Conservation (phyloP, 2,113 vertebrate species). For the Progne subis region DNA sequence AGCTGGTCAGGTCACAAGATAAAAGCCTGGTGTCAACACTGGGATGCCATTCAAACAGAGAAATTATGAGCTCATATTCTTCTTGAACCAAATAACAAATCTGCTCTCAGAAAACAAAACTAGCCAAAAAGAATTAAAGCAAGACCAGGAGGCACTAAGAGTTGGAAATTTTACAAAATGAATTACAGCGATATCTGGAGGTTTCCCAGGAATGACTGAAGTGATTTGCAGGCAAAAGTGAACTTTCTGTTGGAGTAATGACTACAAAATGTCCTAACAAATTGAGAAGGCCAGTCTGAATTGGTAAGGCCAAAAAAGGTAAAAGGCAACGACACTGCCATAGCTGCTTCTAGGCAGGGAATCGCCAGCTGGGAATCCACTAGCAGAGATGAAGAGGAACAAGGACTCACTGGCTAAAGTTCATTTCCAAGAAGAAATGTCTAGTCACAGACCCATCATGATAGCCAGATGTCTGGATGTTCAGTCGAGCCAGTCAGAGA, state of each 20-base stretch:
- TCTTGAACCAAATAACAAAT: background rate
- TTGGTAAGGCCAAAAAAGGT: background rate
- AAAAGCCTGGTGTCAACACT: background rate
- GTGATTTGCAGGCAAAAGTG: constrained; percentile 18
- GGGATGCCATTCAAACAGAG: background rate
- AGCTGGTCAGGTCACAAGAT: background rate
- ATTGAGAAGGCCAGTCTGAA: background rate
- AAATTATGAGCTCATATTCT: background rate
- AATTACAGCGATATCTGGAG: constrained; percentile 42
- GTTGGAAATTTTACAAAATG: constrained; percentile 56
- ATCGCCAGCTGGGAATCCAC: background rate
- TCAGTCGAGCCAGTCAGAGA: background rate
- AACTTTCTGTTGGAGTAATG: constrained; percentile 5
- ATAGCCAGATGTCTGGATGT: background rate
- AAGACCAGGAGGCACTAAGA: constrained; percentile 17
- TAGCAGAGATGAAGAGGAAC: background rate
- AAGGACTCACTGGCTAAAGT: background rate
- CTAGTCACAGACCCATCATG: background rate
- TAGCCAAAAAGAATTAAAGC: constrained; percentile 45
- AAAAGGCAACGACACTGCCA: background rate
- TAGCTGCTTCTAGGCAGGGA: background rate
- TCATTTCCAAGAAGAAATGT: background rate
- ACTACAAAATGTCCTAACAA: background rate
- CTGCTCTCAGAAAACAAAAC: constrained; percentile 5
- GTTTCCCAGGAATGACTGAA: constrained; percentile 26